Evolutionary conservation across 2,888 invertebrate genomes (phyloP).

Genomic region (Tubulanus polymorphus): DNA sequence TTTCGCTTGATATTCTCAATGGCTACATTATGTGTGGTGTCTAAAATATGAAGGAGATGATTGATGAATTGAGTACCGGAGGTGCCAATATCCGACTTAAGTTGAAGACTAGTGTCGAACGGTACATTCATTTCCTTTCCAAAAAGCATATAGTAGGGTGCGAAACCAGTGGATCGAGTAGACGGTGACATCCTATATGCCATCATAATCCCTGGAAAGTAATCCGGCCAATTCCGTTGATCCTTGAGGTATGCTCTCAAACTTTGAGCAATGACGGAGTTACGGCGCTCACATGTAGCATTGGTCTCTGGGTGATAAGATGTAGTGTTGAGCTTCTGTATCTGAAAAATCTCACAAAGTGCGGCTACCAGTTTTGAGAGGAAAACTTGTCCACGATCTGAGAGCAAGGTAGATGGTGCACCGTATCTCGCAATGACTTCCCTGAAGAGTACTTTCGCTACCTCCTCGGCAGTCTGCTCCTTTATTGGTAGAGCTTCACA

Average conservation of each 20-base stretch:
- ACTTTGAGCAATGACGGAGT: not conserved
- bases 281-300: constrained; percentile 12
- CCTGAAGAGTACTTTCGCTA: constrained; percentile 18
- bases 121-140: constrained; percentile 8
- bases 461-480: no score
- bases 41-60: constrained; percentile 11
- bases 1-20: not conserved
- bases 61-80: constrained; percentile 7
- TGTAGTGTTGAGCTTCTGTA: constrained; percentile 18
- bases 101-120: constrained; percentile 6
- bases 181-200: constrained; percentile 9
- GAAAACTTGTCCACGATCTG: constrained; percentile 20
- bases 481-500: no score
- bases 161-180: constrained; percentile 6
- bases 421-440: constrained; percentile 20
- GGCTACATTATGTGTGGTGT: constrained; percentile 2
- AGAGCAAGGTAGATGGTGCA: constrained; percentile 16
- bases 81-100: not conserved
- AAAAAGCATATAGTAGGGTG: constrained; percentile 8
- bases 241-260: not conserved
- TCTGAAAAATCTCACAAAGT: constrained; percentile 20
- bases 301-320: constrained; percentile 23
- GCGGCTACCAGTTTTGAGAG: constrained; percentile 22
- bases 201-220: constrained; percentile 9
- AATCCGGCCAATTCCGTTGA: constrained; percentile 5